Conservation (phyloP, 1,140 invertebrate genomes). For the Lordiphosa mommai region DNA sequence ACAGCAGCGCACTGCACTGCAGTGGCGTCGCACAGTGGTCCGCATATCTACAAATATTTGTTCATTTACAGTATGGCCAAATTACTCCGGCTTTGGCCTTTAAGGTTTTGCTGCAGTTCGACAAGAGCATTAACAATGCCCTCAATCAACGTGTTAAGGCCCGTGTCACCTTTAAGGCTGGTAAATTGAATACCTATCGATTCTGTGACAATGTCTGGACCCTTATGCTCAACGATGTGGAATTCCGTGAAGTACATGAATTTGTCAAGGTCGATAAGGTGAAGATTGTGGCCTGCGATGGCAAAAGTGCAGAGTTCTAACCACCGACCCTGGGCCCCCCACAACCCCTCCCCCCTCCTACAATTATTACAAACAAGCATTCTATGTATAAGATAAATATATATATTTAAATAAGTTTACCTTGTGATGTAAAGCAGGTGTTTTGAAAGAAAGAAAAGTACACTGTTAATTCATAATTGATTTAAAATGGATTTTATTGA, state of each 20-base stretch:
- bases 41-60: slow-evolving; percentile 19
- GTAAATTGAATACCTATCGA: slow-evolving; percentile 98
- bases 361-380: slow-evolving; percentile 15
- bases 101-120: slow-evolving; percentile 97
- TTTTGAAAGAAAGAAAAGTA: slow-evolving; percentile 16
- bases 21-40: slow-evolving; percentile 13
- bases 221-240: slow-evolving; percentile 97
- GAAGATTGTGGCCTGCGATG: slow-evolving; percentile 99
- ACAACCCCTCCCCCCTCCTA: background rate
- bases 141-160: slow-evolving; percentile 95
- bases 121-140: slow-evolving; percentile 97
- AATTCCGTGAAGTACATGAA: slow-evolving; percentile 97
- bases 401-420: slow-evolving; percentile 36
- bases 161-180: slow-evolving; percentile 96
- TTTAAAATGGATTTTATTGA: background rate
- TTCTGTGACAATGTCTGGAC: slow-evolving; percentile 99
- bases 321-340: background rate
- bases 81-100: slow-evolving; percentile 95
- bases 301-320: slow-evolving; percentile 88
- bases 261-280: slow-evolving; percentile 97
- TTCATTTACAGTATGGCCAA: slow-evolving; percentile 92
- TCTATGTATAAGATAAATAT: slow-evolving; percentile 45
- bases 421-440: slow-evolving; percentile 17
- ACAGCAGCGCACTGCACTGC: slow-evolving; percentile 9
- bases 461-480: slow-evolving; percentile 36